Base-by-base conservation (phyloP, 2,888 invertebrate species). In the Eupithecia abbreviata region DNA sequence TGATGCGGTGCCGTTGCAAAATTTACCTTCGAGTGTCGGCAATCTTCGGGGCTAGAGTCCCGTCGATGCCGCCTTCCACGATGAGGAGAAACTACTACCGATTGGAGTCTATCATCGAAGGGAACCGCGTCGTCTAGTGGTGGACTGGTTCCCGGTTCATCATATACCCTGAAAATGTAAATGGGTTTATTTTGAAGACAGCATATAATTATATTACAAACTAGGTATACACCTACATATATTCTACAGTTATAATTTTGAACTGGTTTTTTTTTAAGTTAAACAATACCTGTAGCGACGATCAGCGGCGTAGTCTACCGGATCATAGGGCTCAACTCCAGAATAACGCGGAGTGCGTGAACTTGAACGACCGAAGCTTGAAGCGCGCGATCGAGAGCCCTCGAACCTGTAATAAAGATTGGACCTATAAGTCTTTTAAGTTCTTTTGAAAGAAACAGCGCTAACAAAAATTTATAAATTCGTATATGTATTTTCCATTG, bases 21-120 rank as follows among this genome's bases (percentile, higher is more conserved):
- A 3, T 58, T 67, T 73, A 93, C 94, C 88, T 94, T 94, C 18
- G 93, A 93, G 82, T 91, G 93, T 85, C 92, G 93, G 10, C 92
- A 86, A 72, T 93, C 94, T 43, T 98, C 98, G 0, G 98, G 97
- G 78, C 98, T 96, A 13, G 98, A 98, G 83, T 98, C 98, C 75
- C 93, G 91, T 13, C 94, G 90, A 79, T 94, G 94, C 73, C 92
- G 90, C 69, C 94, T 90, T 47, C 91, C 90, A 83, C 88, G 93
- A 87, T 90, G 95, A 84, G 91, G 95, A 81, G 92, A 95, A 41
- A 93, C 95, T 74, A 95, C 95, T 42, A 95, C 96, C 73, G 95
- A 96, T 85, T 95, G 96, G 76, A 96, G 88, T 72, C 93, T 86
- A 72, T 94, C 94, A 74, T 94, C 94, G 77, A 90, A 93, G 77